These are phyloP conservation scores for Protomyctophum bolini DNA, from an alignment of 2,113 vertebrate species.

Conservation along the genomic window DNA sequence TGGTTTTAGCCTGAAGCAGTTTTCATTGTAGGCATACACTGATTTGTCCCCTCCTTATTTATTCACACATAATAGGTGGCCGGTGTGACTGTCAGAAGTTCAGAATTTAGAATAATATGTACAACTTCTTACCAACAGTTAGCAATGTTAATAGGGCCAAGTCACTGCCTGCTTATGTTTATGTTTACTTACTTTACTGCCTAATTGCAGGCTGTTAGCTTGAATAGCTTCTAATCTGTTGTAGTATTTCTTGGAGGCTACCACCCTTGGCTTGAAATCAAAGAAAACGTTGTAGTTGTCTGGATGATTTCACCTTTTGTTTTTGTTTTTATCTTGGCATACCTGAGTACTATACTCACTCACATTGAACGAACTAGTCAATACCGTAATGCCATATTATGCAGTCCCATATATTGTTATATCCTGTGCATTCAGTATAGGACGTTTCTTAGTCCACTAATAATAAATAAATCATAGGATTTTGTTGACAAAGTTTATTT, in stretches of 20 bases:
- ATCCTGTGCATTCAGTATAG: no score
- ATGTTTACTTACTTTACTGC: not conserved
- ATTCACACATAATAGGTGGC: no score
- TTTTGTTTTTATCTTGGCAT: not conserved
- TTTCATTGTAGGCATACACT: not conserved
- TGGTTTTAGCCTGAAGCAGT: not conserved
- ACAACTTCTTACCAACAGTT: not conserved
- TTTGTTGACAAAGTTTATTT: no score
- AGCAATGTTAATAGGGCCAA: not conserved
- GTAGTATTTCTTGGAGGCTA: constrained; percentile 7
- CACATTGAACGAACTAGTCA: not conserved
- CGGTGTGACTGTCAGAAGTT: not conserved
- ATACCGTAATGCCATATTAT: no score
- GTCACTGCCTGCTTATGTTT: not conserved
- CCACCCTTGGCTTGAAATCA: not conserved
- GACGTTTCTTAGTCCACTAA: no score
- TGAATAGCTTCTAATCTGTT: constrained; percentile 1
- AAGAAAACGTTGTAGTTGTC: not conserved
- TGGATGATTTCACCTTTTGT: not conserved
- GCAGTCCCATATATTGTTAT: no score
- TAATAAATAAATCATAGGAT: no score
- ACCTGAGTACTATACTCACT: not conserved
- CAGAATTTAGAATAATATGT: no score
- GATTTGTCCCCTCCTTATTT: not conserved
- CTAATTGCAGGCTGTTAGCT: not conserved